A percentile compares a stretch with the other conserved stretches of the same genome.
Evolutionary conservation across 2,113 vertebrate species (phyloP).

Genomic region (Cygnus buccinator): DNA sequence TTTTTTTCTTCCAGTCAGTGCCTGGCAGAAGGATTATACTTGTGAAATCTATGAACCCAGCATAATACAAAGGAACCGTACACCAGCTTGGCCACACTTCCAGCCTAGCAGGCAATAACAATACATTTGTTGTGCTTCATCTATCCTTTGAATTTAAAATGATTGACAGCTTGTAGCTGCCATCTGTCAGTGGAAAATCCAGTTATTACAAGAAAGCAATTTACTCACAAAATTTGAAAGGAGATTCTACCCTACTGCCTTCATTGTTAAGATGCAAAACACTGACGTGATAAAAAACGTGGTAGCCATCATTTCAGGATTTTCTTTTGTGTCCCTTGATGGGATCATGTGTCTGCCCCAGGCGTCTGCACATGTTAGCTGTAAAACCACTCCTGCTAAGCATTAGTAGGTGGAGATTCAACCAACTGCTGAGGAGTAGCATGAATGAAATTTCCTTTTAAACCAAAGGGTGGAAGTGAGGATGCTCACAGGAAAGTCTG

Average conservation of each 20-base stretch:
- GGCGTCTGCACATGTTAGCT: background rate
- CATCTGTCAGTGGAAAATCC: slow-evolving; percentile 55
- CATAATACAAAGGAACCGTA: background rate
- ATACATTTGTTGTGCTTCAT: slow-evolving; percentile 5
- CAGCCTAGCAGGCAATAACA: slow-evolving; percentile 46
- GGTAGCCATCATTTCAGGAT: background rate
- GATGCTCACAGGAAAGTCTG: background rate
- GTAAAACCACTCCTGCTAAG: background rate
- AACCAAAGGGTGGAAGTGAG: background rate
- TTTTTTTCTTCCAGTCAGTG: background rate
- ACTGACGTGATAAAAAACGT: background rate
- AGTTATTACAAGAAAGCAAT: slow-evolving; percentile 51
- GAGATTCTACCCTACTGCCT: background rate
- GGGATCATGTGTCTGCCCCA: background rate
- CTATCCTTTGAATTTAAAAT: slow-evolving; percentile 39
- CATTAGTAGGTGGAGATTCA: background rate
- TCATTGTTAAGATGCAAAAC: slow-evolving; percentile 46
- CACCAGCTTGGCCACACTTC: slow-evolving; percentile 5
- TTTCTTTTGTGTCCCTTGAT: background rate
- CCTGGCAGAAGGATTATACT: background rate
- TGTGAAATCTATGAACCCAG: background rate
- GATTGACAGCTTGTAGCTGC: slow-evolving; percentile 63
- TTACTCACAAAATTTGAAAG: slow-evolving; percentile 33
- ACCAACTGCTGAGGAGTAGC: background rate
- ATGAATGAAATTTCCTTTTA: background rate